Conservation (phyloP, 2,888 invertebrate species). For the Drosophila stalkeri region DNA sequence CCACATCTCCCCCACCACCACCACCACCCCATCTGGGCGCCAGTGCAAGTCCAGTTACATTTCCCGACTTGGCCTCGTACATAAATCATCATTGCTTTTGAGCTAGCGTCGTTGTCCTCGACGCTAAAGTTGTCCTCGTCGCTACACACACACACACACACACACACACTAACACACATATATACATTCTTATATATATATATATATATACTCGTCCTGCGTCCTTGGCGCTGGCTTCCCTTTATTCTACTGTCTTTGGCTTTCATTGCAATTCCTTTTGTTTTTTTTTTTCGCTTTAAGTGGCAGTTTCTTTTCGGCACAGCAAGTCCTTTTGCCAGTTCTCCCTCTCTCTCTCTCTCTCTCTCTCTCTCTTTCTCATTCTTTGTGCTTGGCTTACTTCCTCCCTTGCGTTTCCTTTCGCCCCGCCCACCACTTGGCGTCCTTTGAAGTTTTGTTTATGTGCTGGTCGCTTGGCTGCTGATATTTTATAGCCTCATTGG, state of each 20-base stretch:
- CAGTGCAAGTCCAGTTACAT: constrained; percentile 41
- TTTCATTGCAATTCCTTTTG: constrained; percentile 65
- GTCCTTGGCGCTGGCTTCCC: constrained; percentile 29
- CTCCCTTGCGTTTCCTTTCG: background rate
- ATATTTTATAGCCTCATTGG: constrained; percentile 74
- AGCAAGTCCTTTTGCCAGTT: background rate
- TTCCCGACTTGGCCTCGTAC: constrained; percentile 66
- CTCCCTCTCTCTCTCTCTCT: background rate
- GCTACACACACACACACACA: constrained; percentile 10
- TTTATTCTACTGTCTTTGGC: constrained; percentile 19
- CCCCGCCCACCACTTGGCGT: constrained; percentile 19
- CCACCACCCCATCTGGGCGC: background rate
- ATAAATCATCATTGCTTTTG: constrained; percentile 80
- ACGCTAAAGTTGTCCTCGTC: constrained; percentile 58
- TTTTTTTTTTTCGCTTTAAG: constrained; percentile 54
- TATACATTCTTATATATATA: background rate
- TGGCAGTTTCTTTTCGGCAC: constrained; percentile 67
- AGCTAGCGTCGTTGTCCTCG: constrained; percentile 63
- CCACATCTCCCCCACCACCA: background rate
- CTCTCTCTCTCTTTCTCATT: background rate
- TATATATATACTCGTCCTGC: constrained; percentile 10
- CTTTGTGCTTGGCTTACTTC: constrained; percentile 17
- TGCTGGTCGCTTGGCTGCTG: constrained; percentile 50
- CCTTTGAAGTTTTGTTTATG: constrained; percentile 69
- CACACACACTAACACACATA: background rate